These are phyloP conservation scores for Siphamia tubifer DNA, from an alignment of 2,113 vertebrate species.

Conservation along the genomic window DNA sequence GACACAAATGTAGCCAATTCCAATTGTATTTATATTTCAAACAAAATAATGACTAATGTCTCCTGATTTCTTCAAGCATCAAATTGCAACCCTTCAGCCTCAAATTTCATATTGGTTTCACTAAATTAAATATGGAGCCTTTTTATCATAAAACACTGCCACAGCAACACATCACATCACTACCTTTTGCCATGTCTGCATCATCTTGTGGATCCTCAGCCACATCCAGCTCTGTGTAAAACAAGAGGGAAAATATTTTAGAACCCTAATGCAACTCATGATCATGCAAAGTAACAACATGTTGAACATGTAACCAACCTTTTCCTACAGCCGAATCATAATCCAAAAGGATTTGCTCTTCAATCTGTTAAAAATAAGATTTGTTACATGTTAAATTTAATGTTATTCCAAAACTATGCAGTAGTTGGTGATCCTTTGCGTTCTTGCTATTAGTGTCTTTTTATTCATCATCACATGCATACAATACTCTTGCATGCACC, in stretches of 20 bases:
- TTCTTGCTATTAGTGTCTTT: no score
- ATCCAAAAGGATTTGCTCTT: background rate
- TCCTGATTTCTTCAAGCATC: no score
- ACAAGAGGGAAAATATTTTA: background rate
- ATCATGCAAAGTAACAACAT: background rate
- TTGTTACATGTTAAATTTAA: background rate
- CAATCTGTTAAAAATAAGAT: constrained; percentile 7
- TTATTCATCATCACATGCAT: no score
- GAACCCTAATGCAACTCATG: background rate
- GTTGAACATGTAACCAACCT: constrained; percentile 30
- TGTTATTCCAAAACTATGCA: no score
- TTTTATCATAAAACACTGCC: background rate
- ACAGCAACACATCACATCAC: background rate
- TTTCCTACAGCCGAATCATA: background rate
- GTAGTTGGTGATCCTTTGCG: no score
- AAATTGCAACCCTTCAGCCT: no score
- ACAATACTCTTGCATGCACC: no score
- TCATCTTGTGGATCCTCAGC: background rate
- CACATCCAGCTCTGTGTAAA: constrained; percentile 19
- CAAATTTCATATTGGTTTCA: no score
- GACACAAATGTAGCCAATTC: no score
- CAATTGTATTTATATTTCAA: no score
- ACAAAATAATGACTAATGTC: no score
- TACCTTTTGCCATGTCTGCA: background rate
- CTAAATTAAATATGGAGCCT: no score